Base-by-base conservation (phyloP, 2,888 invertebrate genomes). In the Lottia gigantea region DNA sequence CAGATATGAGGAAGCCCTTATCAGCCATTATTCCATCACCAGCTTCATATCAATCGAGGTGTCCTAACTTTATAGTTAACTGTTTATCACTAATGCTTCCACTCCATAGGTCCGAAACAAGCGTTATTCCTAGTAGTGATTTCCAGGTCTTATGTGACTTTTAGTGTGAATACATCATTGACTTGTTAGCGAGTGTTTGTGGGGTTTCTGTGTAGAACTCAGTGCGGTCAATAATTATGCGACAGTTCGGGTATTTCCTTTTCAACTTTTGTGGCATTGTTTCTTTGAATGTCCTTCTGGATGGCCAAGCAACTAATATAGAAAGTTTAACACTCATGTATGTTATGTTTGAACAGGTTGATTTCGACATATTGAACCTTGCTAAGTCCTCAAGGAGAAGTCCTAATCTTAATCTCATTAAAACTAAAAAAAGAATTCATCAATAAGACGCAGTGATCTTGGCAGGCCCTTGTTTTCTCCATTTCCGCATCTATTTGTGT, bases 11-110 rank as follows among this genome's bases (percentile, higher is more conserved):
- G 64, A 79, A 78, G 0, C 75, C 76, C 45, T 74, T 78, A 46
- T 78, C 78, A 11, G 73, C 78, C 76, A 78, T 78, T 0, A 78
- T 71, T 25, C 66, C 67, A 68, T 78, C 77, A 26, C 76, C 76
- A 25, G 62, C 8, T 62, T 78, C 76, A 63, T 68, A 68, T 25
- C 72, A 46, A 46, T 73, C 72, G 1, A 76, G 19, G 4, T 77
- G 0, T 0, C 76, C 74, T 65, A 19, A 67, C 3, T n/a, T 15
- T 26, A 64, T 46, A 8, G 72, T 72, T 6, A 55, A 19, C 14
- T 72, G 72, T 55, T 71, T 74, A 40, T 79, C 76, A 68, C 74
- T 71, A 6, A 72, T 73, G 23, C 67, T 68, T 7, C 79, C 77
- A 25, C 61, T 12, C 62, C 67, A 76, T 12, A 77, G 62, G 12